Percentiles rank a stretch among this genome's conserved stretches.
Conservation (phyloP, 2,113 vertebrate genomes). For the Otus sunia region DNA sequence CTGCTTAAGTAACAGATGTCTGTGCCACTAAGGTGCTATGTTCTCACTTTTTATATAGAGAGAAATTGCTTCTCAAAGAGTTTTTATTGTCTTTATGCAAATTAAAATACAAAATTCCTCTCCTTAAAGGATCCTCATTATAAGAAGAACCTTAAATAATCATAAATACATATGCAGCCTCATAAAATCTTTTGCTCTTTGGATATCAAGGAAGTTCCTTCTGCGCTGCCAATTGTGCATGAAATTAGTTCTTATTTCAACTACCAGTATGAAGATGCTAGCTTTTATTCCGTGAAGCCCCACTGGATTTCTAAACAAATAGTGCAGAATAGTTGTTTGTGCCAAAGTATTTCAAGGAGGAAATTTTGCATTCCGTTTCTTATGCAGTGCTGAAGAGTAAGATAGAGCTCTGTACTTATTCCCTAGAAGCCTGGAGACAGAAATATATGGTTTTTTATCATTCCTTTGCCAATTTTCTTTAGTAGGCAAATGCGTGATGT, state of each 20-base stretch:
- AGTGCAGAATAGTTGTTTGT: constrained; percentile 33
- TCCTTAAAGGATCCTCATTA: constrained; percentile 72
- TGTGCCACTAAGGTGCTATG: constrained; percentile 78
- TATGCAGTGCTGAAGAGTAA: background rate
- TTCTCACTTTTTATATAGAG: constrained; percentile 78
- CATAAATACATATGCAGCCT: constrained; percentile 65
- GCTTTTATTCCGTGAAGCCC: constrained; percentile 58
- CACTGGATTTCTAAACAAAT: constrained; percentile 68
- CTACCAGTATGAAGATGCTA: constrained; percentile 54
- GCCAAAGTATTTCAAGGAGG: constrained; percentile 53
- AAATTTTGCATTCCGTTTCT: constrained; percentile 57
- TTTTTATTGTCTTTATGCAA: constrained; percentile 82
- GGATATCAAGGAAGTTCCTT: constrained; percentile 66
- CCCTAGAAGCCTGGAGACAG: constrained; percentile 28
- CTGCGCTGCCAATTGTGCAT: constrained; percentile 71
- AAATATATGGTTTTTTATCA: constrained; percentile 34
- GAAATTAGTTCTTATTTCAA: constrained; percentile 75
- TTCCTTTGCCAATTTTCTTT: constrained; percentile 31
- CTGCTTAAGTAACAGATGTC: constrained; percentile 82
- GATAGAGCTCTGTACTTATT: constrained; percentile 33
- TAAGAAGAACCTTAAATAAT: constrained; percentile 70
- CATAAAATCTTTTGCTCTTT: constrained; percentile 65
- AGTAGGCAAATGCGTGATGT: background rate
- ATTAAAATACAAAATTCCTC: constrained; percentile 70
- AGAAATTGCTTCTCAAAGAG: constrained; percentile 74